These are phyloP conservation scores for Leptinotarsa peninsularis DNA, from an alignment of 2,888 invertebrate species.

Conservation along the genomic window DNA sequence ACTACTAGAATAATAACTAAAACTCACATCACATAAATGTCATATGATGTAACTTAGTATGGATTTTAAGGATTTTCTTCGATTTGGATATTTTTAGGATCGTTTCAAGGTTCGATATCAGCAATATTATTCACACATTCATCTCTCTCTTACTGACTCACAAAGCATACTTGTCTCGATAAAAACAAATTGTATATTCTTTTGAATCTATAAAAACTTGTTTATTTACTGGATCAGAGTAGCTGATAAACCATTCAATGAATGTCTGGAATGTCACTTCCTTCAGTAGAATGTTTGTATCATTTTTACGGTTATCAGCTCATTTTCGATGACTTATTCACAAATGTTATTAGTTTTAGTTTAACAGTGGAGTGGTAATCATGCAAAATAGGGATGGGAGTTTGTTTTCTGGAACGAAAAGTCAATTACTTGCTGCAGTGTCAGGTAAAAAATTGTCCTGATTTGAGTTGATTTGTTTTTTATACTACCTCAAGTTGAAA, in stretches of 20 bases:
- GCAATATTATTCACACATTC: too few species aligned
- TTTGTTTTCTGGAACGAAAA: slow-evolving; percentile 34
- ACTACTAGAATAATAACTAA: too few species aligned
- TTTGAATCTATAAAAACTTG: too few species aligned
- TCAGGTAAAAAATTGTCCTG: slow-evolving; percentile 26
- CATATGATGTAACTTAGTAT: too few species aligned
- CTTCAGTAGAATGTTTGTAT: background rate
- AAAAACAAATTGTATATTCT: too few species aligned
- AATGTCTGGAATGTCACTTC: background rate
- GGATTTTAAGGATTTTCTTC: too few species aligned
- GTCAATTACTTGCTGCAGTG: slow-evolving; percentile 31
- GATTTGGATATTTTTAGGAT: too few species aligned
- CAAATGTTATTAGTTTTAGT: background rate
- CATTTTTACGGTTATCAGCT: background rate
- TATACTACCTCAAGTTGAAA: background rate
- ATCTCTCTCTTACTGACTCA: too few species aligned
- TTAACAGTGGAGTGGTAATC: background rate
- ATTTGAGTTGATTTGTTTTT: background rate
- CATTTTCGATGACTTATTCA: background rate
- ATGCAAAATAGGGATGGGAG: slow-evolving; percentile 24
- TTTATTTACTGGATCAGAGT: background rate
- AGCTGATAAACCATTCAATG: background rate
- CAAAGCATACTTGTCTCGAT: too few species aligned
- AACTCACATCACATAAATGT: too few species aligned
- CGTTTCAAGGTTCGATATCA: too few species aligned